Evolutionary conservation across 2,888 invertebrate species (phyloP).

Genomic region (Ceramica pisi): DNA sequence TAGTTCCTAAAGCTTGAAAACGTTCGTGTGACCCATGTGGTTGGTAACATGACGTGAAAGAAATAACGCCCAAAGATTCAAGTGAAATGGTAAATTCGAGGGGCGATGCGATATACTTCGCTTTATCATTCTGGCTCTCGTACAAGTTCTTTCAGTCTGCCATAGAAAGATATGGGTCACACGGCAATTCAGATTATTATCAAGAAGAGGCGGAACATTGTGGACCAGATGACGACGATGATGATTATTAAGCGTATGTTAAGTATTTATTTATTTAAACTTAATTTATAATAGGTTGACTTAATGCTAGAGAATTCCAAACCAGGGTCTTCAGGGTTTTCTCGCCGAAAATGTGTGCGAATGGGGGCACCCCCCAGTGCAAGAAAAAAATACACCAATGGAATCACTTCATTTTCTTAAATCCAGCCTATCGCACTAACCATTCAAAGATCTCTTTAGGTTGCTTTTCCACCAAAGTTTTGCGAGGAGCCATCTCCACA

Average conservation of each 20-base stretch:
- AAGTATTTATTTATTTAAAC: background rate
- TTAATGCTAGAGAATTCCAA: too few relatives aligned
- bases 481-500: too few relatives aligned
- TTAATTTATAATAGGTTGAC: background rate
- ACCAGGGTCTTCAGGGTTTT: too few relatives aligned
- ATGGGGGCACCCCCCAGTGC: too few relatives aligned
- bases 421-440: too few relatives aligned
- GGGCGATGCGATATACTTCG: background rate
- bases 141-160: conserved; percentile 11
- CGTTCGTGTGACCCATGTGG: background rate
- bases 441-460: too few relatives aligned
- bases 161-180: conserved; percentile 20
- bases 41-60: background rate
- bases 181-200: background rate
- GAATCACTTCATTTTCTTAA: too few relatives aligned
- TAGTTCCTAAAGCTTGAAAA: background rate
- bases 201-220: background rate
- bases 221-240: background rate
- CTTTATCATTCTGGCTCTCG: conserved; percentile 23
- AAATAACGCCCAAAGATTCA: background rate
- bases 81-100: background rate
- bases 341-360: too few relatives aligned
- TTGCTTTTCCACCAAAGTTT: too few relatives aligned
- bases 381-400: too few relatives aligned
- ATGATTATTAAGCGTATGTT: conserved; percentile 15